Base-by-base conservation (phyloP, 2,113 vertebrate genomes). In the Festucalex cinctus region DNA sequence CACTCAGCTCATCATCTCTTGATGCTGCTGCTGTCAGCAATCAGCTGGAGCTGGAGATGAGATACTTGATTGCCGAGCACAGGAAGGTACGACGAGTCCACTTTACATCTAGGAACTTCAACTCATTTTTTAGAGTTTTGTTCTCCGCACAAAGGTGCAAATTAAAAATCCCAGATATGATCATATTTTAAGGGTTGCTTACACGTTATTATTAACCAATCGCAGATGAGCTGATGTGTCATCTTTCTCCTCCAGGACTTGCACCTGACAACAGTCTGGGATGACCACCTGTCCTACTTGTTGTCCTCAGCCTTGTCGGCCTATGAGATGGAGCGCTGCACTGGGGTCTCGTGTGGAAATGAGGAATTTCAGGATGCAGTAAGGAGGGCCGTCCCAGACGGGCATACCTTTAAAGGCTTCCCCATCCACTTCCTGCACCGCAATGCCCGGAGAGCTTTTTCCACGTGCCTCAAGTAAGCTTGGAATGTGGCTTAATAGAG, bases 371-470 rank as follows among this genome's bases (percentile, higher is more conserved):
- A 99, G 71, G 97, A 99, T 60, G 94, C 95, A 0, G 91, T 98
- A 51, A 92, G 95, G 82, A 93, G 95, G 81, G 95, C 94, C 0
- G 95, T 99, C 3, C 96, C 97, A 0, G 95, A 96, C 3, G 97
- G 97, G 37, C 97, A 98, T 83, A 99, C 97, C 6, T 99, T 98
- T 84, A 99, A 98, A 91, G 97, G 95, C 22, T 98, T 98, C 81
- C 97, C 97, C 12, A 98, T 97, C 82, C 94, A 98, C 81, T 97
- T 98, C 74, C 85, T 96, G 6, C 95, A 98, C 75, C 93, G 92
- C 86, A 96, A 95, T 43, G 94, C 95, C 39, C 94, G 95, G 24
- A 93, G 95, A 79, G 94, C 92, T 1, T 98, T 99, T 78, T 92
- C 95, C 68, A 95, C 95, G 0, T 95, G 94, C 84, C 94, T 98